phyloP scores from a whole-genome alignment of 2,113 vertebrate species.

The Myrmecobius fasciatus region DNA sequence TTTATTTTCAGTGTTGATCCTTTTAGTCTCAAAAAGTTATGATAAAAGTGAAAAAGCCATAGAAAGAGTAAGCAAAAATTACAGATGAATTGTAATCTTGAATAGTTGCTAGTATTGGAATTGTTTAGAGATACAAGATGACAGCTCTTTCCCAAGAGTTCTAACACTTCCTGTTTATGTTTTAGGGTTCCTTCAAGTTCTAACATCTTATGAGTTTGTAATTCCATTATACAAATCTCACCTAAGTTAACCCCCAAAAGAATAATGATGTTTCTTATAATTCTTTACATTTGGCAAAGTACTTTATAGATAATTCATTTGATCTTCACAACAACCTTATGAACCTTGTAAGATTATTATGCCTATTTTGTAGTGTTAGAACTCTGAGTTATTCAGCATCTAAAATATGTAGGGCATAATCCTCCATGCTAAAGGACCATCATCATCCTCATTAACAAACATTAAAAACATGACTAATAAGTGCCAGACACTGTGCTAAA shows the following conservation, averaged over 20 bases:
- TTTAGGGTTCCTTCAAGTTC: too few species aligned
- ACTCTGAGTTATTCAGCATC: background rate
- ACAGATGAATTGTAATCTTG: background rate
- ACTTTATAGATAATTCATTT: too few species aligned
- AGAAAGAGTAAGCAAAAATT: background rate
- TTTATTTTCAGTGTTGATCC: background rate
- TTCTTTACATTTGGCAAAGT: too few species aligned
- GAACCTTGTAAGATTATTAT: too few species aligned
- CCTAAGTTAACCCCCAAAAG: too few species aligned
- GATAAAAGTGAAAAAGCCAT: background rate
- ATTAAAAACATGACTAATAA: background rate
- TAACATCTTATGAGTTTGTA: too few species aligned
- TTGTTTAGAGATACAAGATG: background rate
- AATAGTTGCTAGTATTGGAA: background rate
- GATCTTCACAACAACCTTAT: too few species aligned
- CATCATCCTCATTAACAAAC: background rate
- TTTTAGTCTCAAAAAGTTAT: background rate
- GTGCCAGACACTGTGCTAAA: background rate
- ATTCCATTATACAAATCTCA: too few species aligned
- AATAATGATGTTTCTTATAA: too few species aligned
- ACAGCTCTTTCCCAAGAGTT: background rate
- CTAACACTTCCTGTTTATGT: too few species aligned
- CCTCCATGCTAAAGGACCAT: background rate
- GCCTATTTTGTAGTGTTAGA: too few species aligned
- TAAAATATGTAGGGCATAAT: constrained; percentile 22